Base-by-base conservation (phyloP, 2,113 vertebrate genomes). In the Potamarius usumacintae region DNA sequence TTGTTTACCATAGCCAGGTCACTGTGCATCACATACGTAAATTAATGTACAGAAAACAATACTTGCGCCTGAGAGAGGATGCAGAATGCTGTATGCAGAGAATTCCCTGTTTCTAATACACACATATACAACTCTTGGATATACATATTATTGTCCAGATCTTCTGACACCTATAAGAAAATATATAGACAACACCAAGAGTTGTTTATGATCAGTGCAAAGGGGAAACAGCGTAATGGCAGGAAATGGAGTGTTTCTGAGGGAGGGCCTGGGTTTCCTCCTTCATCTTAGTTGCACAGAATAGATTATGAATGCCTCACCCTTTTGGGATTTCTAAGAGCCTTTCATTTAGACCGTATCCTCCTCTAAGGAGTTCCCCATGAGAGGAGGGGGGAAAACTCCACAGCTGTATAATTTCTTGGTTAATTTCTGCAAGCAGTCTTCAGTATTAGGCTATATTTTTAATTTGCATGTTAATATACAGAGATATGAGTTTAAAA, bases 211-310 rank as follows among this genome's bases (percentile, higher is more conserved):
- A 79, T 88, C 62, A 58, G 87, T 50, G 50, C 60, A 74, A 83
- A 78, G 52, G 58, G 82, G 62, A 84, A 87, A 84, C 82, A 55
- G 81, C 84, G 82, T 84, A 88, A 88, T 88, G 30, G 87, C 87
- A 88, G 87, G 87, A 88, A 88, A 79, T 88, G 74, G 50, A 79
- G 79, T 88, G 58, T 78, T 88, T 79, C 82, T 84, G 52, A 55
- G 87, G 87, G 87, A 88, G 87, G 87, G 74, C 18, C 87, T 69
- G 82, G 42, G 82, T 79, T 88, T 88, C 87, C 87, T 88, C 82
- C 74, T 74, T 30, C 74, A 22, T 84, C 27, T 84, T 55, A 84
- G 27, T 71, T 77, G 71, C 58, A 63, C 9, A 78, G 50, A 42
- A 84, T 50, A 62, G 25, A 34, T 57, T 12, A 48, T 4, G 42